phyloP scores from a whole-genome alignment of 2,113 vertebrate genomes.

The Apodemus sylvaticus region DNA sequence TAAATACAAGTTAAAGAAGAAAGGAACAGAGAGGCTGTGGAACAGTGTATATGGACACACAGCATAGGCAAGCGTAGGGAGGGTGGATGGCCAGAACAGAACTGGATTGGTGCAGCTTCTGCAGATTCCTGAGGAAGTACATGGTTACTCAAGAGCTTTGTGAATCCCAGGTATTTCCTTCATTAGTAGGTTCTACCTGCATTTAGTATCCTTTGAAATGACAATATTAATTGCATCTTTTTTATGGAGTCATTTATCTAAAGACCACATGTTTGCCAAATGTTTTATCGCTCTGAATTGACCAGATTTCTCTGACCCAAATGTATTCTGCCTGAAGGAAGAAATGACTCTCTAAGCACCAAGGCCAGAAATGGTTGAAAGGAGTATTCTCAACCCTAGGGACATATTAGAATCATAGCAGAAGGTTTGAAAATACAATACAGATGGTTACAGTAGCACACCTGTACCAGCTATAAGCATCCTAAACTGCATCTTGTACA shows the following conservation, averaged over 20 bases:
- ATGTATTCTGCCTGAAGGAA: background rate
- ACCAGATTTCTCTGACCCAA: background rate
- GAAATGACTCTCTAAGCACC: background rate
- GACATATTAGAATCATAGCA: background rate
- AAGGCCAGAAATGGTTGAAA: background rate
- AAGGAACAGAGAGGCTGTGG: background rate
- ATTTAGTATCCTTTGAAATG: background rate
- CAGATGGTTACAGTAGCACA: no score
- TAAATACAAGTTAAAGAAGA: slow-evolving; percentile 1
- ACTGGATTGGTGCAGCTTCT: background rate
- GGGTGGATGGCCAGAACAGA: background rate
- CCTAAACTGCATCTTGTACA: background rate
- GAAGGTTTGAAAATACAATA: background rate
- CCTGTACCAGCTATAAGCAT: background rate
- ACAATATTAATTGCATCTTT: background rate
- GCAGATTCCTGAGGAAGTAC: background rate
- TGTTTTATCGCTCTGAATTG: background rate
- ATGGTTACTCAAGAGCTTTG: background rate
- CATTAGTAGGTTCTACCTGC: background rate
- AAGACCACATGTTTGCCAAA: background rate
- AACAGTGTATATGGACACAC: background rate
- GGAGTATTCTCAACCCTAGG: background rate
- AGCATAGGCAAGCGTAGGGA: background rate
- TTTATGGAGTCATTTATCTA: background rate
- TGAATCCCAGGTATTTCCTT: background rate